Percentiles rank a stretch among this genome's conserved stretches.
Conservation (phyloP, 2,113 vertebrate genomes). For the Hemiscyllium ocellatum region DNA sequence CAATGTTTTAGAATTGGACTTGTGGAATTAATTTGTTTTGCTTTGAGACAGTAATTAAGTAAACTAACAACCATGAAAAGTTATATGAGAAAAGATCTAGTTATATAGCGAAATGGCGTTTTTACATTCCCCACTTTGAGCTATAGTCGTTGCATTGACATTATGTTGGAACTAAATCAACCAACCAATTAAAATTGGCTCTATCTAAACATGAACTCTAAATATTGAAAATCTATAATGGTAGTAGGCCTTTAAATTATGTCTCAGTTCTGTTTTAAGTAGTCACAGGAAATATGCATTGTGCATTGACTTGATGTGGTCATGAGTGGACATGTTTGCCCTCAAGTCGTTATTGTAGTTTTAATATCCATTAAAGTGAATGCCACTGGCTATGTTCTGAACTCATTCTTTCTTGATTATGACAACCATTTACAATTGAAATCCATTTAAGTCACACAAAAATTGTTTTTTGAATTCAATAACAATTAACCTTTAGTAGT, state of each 20-base stretch:
- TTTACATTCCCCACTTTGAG: neutral
- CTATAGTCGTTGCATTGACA: neutral
- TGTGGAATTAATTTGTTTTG: neutral
- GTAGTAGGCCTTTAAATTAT: neutral
- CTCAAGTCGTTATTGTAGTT: neutral
- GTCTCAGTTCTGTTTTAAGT: neutral
- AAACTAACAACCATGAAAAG: neutral
- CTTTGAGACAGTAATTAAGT: neutral
- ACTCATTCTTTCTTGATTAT: neutral
- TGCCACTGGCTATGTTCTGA: neutral
- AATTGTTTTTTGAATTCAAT: neutral
- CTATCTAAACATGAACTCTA: neutral
- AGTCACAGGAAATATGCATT: neutral
- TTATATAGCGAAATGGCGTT: neutral
- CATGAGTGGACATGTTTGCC: neutral
- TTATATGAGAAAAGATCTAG: neutral
- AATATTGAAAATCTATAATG: neutral
- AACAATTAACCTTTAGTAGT: neutral
- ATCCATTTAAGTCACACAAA: neutral
- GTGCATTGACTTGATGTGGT: neutral
- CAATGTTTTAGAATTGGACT: neutral
- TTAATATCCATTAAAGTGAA: neutral
- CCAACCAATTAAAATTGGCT: neutral
- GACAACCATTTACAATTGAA: neutral
- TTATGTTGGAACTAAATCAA: neutral